Percentiles rank a stretch among this genome's conserved stretches.
Evolutionary conservation across 2,113 vertebrate genomes (phyloP).

Genomic region (Cyanistes caeruleus): DNA sequence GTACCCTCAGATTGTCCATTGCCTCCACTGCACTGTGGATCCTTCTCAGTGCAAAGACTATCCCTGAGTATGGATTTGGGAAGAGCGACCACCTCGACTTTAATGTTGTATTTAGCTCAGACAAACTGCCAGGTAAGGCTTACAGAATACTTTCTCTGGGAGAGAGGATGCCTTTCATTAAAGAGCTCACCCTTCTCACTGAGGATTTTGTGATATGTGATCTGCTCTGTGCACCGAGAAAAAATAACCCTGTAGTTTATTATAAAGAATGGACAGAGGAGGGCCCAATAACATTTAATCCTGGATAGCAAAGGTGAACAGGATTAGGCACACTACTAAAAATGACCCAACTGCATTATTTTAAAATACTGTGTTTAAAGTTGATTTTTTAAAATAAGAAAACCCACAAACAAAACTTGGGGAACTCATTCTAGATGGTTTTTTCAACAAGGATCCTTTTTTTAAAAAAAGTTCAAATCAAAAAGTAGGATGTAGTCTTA

Average conservation of each 20-base stretch:
- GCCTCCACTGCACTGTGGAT: not conserved
- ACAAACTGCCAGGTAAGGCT: conserved; percentile 18
- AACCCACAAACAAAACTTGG: not conserved
- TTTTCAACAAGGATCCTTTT: not conserved
- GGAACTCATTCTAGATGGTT: not conserved
- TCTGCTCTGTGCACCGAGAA: not conserved
- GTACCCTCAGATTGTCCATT: not conserved
- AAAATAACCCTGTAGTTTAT: not conserved
- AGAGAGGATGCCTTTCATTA: conserved; percentile 22
- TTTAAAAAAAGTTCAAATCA: not conserved
- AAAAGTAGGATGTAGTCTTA: not conserved
- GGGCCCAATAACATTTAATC: not conserved
- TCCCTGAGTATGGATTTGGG: not conserved
- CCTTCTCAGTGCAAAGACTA: conserved; percentile 1
- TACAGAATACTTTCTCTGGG: not conserved
- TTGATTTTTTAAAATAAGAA: not conserved
- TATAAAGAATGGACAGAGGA: not conserved
- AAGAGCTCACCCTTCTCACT: conserved; percentile 47
- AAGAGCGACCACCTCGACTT: not conserved
- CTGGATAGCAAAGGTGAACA: not conserved
- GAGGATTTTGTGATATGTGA: not conserved
- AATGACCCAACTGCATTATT: not conserved
- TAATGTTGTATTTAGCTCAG: conserved; percentile 23
- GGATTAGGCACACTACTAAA: not conserved
- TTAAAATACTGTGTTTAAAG: not conserved